Base-by-base conservation (phyloP, 2,113 vertebrate species). In the Shinisaurus crocodilurus region DNA sequence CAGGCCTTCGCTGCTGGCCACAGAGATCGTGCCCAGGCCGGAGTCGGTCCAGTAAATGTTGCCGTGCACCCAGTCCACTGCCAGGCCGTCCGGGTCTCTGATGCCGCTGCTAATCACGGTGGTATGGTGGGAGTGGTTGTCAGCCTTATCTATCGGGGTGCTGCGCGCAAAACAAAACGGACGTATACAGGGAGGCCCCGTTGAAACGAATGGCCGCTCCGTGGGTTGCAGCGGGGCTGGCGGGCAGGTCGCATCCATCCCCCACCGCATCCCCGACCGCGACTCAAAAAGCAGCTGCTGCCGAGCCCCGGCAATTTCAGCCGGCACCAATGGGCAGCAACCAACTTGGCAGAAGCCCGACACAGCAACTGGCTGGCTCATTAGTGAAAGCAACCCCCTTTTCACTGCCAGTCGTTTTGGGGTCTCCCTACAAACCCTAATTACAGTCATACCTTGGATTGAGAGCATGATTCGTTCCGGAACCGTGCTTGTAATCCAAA, bases 21-120 rank as follows among this genome's bases (percentile, higher is more conserved):
- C 98, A 0, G 98, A 98, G 82, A 99, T 92, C 0, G 97, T 97
- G 90, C 98, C 96, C 48, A 95, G 97, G 10, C 96, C 27, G 3
- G 98, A 98, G 92, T 99, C 98, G 0, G 98, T 99, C 98, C 98
- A 99, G 95, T 99, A 99, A 48, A 99, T 96, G 95, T 98, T 98
- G 15, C 97, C 85, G 3, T 99, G 98, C 92, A 99, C 92, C 98
- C 98, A 99, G 93, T 99, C 98, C 0, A 98, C 96, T 0, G 98
- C 98, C 3, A 99, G 95, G 65, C 98, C 98, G 0, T 99, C 98
- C 0, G 98, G 97, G 10, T 97, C 97, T 16, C 96, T 96, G 1
- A 98, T 94, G 90, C 95, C 97, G 1, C 83, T 94, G 2, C 92
- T 75, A 34, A 99, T 97, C 84, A 99, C 88, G 0, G 96, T 90